Percentiles rank a stretch among this genome's conserved stretches.
phyloP scores from a whole-genome alignment of 2,888 invertebrate species.

The Drosophila tripunctata region DNA sequence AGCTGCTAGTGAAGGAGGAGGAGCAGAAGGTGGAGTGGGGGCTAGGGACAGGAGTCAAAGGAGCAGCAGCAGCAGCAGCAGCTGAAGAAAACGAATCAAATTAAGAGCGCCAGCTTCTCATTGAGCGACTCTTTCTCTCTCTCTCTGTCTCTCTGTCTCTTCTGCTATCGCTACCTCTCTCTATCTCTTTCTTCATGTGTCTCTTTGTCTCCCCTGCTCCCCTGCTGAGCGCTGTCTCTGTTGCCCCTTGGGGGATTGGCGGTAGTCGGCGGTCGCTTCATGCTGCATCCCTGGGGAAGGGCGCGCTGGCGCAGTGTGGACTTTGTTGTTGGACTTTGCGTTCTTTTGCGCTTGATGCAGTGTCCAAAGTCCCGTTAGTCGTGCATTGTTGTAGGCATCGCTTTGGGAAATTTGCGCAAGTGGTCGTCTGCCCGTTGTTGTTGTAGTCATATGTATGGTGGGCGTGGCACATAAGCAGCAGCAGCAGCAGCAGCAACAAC shows the following conservation, averaged over 20 bases:
- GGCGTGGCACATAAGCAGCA: constrained; percentile 56
- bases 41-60: constrained; percentile 40
- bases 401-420: constrained; percentile 77
- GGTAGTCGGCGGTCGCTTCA: constrained; percentile 59
- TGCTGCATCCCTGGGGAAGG: constrained; percentile 61
- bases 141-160: neutral
- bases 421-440: constrained; percentile 50
- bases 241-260: constrained; percentile 11
- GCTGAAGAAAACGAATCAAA: constrained; percentile 83
- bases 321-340: constrained; percentile 37
- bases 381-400: constrained; percentile 59
- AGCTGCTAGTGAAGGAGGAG: constrained; percentile 6
- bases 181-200: neutral
- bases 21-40: neutral
- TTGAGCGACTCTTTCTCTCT: constrained; percentile 16
- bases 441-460: constrained; percentile 31
- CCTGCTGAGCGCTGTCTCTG: constrained; percentile 1
- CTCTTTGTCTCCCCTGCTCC: neutral
- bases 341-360: constrained; percentile 35
- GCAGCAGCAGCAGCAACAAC: constrained; percentile 35
- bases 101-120: constrained; percentile 75
- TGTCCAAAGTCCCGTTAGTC: constrained; percentile 43
- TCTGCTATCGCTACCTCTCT: constrained; percentile 11
- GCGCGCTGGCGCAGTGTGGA: constrained; percentile 60
- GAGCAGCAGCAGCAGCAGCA: constrained; percentile 63